A percentile compares a stretch with the other conserved stretches of the same genome.
Evolutionary conservation across 2,113 vertebrate species (phyloP).

Genomic region (Speoplatyrhinus poulsoni): DNA sequence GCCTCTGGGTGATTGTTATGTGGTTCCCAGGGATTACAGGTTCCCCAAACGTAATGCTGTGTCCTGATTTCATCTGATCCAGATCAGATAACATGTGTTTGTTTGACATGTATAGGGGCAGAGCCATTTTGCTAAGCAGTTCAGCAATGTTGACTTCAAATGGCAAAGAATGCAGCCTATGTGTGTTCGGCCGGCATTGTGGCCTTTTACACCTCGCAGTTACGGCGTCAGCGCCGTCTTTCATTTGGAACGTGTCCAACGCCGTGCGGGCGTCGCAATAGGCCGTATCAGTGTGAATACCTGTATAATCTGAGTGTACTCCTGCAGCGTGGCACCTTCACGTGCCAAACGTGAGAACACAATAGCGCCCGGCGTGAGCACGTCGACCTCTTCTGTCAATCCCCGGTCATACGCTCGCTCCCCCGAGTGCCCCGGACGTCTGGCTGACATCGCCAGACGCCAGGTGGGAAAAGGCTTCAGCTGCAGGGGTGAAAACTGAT

Average conservation of each 20-base stretch:
- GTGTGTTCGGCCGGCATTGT: neutral
- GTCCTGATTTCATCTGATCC: slow-evolving; percentile 39
- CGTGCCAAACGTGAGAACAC: slow-evolving; percentile 31
- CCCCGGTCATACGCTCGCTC: slow-evolving; percentile 39
- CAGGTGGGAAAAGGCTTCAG: slow-evolving; percentile 60
- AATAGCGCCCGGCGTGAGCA: slow-evolving; percentile 24
- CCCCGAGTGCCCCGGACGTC: slow-evolving; percentile 43
- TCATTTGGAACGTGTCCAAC: neutral
- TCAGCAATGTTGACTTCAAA: slow-evolving; percentile 1
- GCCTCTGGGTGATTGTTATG: slow-evolving; percentile 27
- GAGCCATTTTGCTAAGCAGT: slow-evolving; percentile 3
- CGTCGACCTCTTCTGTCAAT: slow-evolving; percentile 55
- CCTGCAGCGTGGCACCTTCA: neutral
- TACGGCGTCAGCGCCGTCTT: neutral
- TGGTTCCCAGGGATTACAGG: slow-evolving; percentile 37
- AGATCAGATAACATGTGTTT: slow-evolving; percentile 29
- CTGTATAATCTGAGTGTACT: neutral
- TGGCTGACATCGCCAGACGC: slow-evolving; percentile 52
- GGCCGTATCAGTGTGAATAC: neutral
- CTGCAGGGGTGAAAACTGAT: slow-evolving; percentile 58
- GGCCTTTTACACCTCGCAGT: neutral
- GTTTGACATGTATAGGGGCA: slow-evolving; percentile 40
- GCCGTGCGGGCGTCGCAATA: neutral
- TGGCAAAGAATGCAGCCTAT: neutral
- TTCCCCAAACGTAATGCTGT: slow-evolving; percentile 35